Conservation (phyloP, 1,140 invertebrate species). For the Mamestra configurata region DNA sequence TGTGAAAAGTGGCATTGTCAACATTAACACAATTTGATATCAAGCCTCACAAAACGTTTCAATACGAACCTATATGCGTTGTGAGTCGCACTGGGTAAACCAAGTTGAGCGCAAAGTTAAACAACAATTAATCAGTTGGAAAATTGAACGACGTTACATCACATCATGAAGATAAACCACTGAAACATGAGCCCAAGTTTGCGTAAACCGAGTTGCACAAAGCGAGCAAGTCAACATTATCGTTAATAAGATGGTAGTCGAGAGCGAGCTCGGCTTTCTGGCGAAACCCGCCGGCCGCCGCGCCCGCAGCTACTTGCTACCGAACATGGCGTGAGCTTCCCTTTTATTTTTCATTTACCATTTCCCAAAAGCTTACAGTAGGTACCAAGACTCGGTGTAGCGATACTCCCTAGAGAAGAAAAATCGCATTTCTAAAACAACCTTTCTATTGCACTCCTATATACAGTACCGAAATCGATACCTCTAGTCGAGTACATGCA, state of each 20-base stretch:
- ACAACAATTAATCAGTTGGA: constrained; percentile 46
- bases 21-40: not conserved
- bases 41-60: not conserved
- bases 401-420: constrained; percentile 56
- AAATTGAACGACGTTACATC: constrained; percentile 47
- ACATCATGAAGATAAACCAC: constrained; percentile 51
- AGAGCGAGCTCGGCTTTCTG: constrained; percentile 55
- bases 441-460: not conserved
- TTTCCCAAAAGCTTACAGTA: constrained; percentile 66
- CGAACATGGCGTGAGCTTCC: constrained; percentile 51
- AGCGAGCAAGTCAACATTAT: constrained; percentile 61
- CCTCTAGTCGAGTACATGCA: not conserved
- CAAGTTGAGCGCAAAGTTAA: constrained; percentile 39
- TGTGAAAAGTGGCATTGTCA: not conserved
- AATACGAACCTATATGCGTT: not conserved
- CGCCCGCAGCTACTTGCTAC: not conserved
- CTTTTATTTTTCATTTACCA: constrained; percentile 79
- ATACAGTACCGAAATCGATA: constrained; percentile 30
- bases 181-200: constrained; percentile 53
- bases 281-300: constrained; percentile 15
- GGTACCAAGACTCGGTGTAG: constrained; percentile 67
- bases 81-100: constrained; percentile 11
- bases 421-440: not conserved
- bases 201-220: constrained; percentile 54
- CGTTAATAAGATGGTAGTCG: constrained; percentile 64